These are phyloP conservation scores for Sycophila texana DNA, from an alignment of 2,888 invertebrate species.

Conservation along the genomic window DNA sequence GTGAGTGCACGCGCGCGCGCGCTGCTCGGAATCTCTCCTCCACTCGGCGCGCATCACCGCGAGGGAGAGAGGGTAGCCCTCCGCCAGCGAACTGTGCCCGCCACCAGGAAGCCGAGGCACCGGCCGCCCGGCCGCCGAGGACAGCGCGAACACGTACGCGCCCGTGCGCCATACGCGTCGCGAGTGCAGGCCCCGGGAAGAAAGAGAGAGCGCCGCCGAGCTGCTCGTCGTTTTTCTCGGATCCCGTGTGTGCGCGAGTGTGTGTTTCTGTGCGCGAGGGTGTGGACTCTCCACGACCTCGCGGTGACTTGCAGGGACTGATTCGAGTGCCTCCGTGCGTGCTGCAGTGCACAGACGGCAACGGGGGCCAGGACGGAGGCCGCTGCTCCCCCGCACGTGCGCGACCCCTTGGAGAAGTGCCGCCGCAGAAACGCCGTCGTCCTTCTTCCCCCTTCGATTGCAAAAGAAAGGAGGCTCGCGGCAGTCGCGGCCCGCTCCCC, in stretches of 20 bases:
- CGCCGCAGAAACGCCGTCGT: conserved; percentile 2
- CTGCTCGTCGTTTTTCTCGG: not conserved
- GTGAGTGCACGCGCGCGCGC: too few species aligned
- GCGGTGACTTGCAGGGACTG: too few species aligned
- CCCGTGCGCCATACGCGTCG: not conserved
- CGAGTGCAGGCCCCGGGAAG: not conserved
- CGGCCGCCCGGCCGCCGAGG: too few species aligned
- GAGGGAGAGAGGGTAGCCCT: too few species aligned
- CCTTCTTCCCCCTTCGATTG: conserved; percentile 31
- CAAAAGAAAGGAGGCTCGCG: conserved; percentile 40
- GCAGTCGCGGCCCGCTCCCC: conserved; percentile 6
- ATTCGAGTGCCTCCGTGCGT: too few species aligned
- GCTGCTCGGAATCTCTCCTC: too few species aligned
- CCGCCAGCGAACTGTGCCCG: too few species aligned
- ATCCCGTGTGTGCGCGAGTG: not conserved
- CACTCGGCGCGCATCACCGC: too few species aligned
- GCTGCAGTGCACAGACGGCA: too few species aligned
- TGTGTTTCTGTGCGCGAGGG: not conserved
- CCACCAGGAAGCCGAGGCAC: too few species aligned
- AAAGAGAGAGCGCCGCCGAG: not conserved
- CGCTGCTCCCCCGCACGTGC: not conserved
- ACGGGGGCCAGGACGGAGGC: not conserved
- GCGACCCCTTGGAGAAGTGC: not conserved
- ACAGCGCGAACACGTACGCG: too few species aligned
- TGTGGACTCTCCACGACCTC: too few species aligned